A percentile compares a stretch with the other conserved stretches of the same genome.
Conservation (phyloP, 1,140 invertebrate genomes). For the Sycophaga agraensis region DNA sequence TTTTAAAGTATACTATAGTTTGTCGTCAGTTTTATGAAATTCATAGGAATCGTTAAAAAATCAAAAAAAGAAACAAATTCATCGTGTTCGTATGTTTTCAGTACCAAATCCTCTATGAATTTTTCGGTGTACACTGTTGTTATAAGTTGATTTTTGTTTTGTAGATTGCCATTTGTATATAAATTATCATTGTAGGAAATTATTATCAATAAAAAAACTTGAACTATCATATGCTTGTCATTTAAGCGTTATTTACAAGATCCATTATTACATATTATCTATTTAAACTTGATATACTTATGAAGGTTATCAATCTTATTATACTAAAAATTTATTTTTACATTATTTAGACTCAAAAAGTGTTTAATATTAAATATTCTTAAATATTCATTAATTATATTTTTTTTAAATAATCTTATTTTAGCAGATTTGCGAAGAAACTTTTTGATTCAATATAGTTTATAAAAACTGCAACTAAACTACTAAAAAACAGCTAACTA, state of each 20-base stretch:
- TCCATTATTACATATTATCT: neutral
- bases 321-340: neutral
- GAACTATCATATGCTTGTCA: neutral
- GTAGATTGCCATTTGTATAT: constrained; percentile 28
- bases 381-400: neutral
- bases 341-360: too few relatives aligned
- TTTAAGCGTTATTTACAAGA: neutral
- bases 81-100: constrained; percentile 19
- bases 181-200: constrained; percentile 27
- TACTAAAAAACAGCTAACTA: too few relatives aligned
- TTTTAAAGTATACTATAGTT: constrained; percentile 13
- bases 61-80: constrained; percentile 4
- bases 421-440: neutral
- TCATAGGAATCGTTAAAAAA: constrained; percentile 16
- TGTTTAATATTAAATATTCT: neutral
- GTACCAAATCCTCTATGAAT: constrained; percentile 7
- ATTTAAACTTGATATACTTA: neutral
- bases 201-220: constrained; percentile 25
- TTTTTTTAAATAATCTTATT: too few relatives aligned
- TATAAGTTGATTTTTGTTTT: constrained; percentile 30
- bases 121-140: constrained; percentile 20
- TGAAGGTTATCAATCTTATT: neutral
- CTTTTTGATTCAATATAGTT: neutral
- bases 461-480: too few relatives aligned
- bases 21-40: constrained; percentile 18